Percentiles rank a stretch among this genome's conserved stretches.
phyloP scores from a whole-genome alignment of 2,113 vertebrate species.

The Nematolebias whitei region DNA sequence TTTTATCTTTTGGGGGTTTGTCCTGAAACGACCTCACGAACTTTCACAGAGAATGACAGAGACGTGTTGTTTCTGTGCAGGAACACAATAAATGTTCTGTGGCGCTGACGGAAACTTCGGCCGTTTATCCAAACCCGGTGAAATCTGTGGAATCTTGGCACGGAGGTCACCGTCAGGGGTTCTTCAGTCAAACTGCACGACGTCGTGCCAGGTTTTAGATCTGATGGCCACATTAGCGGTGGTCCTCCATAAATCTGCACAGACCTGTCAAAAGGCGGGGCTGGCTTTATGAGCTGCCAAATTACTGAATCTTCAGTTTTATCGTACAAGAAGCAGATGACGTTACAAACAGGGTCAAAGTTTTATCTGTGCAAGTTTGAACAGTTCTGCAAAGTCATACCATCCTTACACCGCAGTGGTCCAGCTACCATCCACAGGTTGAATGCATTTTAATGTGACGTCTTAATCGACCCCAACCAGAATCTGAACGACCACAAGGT shows the following conservation, averaged over 20 bases:
- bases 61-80: constrained; percentile 10
- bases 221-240: no score
- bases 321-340: not conserved
- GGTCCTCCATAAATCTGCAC: no score
- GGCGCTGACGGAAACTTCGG: constrained; percentile 20
- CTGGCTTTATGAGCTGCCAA: no score
- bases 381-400: not conserved
- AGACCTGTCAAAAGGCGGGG: no score
- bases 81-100: constrained; percentile 11
- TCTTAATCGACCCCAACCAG: constrained; percentile 39
- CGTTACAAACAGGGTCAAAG: not conserved
- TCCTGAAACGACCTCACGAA: not conserved
- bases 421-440: constrained; percentile 7
- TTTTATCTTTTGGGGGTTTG: not conserved
- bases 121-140: constrained; percentile 24
- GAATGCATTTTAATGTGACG: constrained; percentile 24
- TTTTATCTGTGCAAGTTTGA: not conserved
- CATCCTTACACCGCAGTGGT: not conserved
- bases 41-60: constrained; percentile 7
- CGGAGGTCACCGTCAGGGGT: constrained; percentile 4
- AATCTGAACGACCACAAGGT: constrained; percentile 26
- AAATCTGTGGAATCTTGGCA: constrained; percentile 38
- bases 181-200: not conserved
- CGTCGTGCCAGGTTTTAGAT: no score
- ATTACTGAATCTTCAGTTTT: not conserved